Conservation (phyloP, 1,140 invertebrate genomes). For the Sycophila sp. region DNA sequence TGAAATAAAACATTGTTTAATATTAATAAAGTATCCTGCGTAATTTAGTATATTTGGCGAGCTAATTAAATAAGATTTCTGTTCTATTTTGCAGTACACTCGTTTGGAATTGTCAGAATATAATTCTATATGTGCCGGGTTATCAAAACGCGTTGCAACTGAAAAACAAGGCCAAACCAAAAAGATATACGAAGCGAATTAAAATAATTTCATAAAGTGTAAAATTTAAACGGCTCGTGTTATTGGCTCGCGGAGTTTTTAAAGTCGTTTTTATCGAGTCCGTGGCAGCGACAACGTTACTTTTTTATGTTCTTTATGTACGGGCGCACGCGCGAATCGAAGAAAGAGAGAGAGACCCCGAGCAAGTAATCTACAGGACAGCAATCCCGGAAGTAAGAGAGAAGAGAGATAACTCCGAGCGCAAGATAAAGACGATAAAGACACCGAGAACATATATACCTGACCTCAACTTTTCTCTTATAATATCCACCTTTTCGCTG, state of each 20-base stretch:
- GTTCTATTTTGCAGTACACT: background rate
- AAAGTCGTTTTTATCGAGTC: constrained; percentile 30
- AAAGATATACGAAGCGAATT: constrained; percentile 28
- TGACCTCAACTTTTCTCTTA: constrained; percentile 28
- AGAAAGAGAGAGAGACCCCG: constrained; percentile 31
- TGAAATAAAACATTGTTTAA: constrained; percentile 31
- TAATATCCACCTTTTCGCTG: constrained; percentile 17
- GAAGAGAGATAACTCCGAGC: constrained; percentile 29
- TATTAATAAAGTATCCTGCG: constrained; percentile 25
- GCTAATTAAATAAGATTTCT: no score
- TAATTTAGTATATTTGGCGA: constrained; percentile 35
- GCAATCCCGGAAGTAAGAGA: constrained; percentile 42
- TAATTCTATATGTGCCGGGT: background rate
- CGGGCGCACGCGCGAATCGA: constrained; percentile 2
- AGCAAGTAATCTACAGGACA: constrained; percentile 38
- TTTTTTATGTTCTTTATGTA: constrained; percentile 31
- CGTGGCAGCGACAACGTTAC: constrained; percentile 1
- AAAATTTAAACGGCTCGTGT: constrained; percentile 37
- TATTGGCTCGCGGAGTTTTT: constrained; percentile 28
- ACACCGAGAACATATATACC: constrained; percentile 35
- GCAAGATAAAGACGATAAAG: constrained; percentile 45
- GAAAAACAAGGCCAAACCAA: constrained; percentile 21
- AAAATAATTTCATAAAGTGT: constrained; percentile 39
- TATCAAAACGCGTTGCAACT: constrained; percentile 28
- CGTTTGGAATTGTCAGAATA: no score